Base-by-base conservation (phyloP, 2,888 invertebrate genomes). In the Cryptosula pallasiana region DNA sequence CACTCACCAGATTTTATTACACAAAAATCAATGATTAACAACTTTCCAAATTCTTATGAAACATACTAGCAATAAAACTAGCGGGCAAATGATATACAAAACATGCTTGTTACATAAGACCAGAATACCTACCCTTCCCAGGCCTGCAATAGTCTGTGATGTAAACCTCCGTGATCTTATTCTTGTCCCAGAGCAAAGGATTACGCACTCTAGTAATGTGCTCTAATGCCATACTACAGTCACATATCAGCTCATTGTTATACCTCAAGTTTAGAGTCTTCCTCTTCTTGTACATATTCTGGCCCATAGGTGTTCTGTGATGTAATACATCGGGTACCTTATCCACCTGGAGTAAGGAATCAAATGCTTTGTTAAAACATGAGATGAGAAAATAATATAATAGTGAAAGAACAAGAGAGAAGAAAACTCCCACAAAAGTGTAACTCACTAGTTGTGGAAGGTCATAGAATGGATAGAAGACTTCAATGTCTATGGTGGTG, bases 181-280 rank as follows among this genome's bases (percentile, higher is more conserved):
- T n/a, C 16, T 5, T n/a, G 3, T 25, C 5, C 63, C 63, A 63
- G 32, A 25, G 34, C 9, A 32, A 3, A 29, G 63, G 32, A n/a
- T 32, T 34, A 2, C 32, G 29, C 5, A 63, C 63, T 63, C 63
- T 63, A 9, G 63, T 13, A 27, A 63, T 16, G 32, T 63, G 63
- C 34, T 63, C 63, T 34, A 63, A 32, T 5, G 63, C 27, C 63
- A 63, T 63, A 16, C n/a, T 20, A 27, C 63, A 63, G 63, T 63
- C 63, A 63, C 63, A 63, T 20, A 63, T 32, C 63, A 63, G 34
- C 63, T 63, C 63, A 13, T 20, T 27, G n/a, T 63, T 63, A 16
- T 63, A 16, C 9, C 32, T 27, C 5, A 63, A n/a, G 32, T 63
- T 34, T 5, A 63, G 32, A 63, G 63, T 63, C 32, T 63, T 63